phyloP scores from a whole-genome alignment of 2,888 invertebrate genomes.

The Pinctada fucata region DNA sequence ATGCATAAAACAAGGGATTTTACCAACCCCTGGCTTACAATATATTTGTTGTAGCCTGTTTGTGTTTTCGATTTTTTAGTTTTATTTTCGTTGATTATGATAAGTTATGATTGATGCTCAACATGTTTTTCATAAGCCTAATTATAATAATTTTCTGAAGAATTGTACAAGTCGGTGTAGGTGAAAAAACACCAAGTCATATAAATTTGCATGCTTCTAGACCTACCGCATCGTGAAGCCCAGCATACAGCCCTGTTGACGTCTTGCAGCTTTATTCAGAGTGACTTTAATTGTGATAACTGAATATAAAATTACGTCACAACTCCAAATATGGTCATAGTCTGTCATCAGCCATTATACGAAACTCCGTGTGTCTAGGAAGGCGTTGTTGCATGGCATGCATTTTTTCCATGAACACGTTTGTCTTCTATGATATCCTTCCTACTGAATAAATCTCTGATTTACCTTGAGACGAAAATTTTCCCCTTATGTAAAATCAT shows the following conservation, averaged over 20 bases:
- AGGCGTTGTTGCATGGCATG: background rate
- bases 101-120: too few relatives aligned
- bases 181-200: background rate
- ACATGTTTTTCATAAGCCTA: too few relatives aligned
- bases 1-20: background rate
- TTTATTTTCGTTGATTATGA: too few relatives aligned
- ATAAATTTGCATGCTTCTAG: background rate
- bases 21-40: too few relatives aligned
- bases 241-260: background rate
- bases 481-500: too few relatives aligned
- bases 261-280: background rate
- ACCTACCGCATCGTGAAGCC: background rate
- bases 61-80: too few relatives aligned
- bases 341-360: background rate
- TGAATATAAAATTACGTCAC: background rate
- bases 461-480: too few relatives aligned
- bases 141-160: too few relatives aligned
- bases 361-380: background rate
- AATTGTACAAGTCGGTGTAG: background rate
- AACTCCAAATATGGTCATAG: background rate
- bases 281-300: constrained; percentile 2
- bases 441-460: too few relatives aligned
- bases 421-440: too few relatives aligned
- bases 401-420: too few relatives aligned
- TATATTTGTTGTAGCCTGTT: too few relatives aligned